These are phyloP conservation scores for Lampris megalopsis DNA, from an alignment of 2,113 vertebrate species.

Conservation along the genomic window DNA sequence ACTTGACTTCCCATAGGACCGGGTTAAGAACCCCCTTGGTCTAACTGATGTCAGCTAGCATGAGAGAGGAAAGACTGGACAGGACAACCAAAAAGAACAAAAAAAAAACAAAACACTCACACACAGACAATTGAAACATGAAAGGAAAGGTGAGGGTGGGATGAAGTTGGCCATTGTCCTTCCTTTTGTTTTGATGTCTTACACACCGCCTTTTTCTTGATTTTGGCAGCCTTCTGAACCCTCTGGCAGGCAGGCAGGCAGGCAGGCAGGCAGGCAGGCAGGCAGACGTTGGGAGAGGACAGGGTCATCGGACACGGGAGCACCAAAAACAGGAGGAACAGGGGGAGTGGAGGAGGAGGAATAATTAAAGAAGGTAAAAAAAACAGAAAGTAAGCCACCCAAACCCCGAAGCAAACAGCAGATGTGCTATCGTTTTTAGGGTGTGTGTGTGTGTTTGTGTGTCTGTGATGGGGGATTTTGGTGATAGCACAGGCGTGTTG, in stretches of 20 bases:
- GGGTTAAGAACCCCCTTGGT: not conserved
- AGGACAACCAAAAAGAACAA: slow-evolving; percentile 18
- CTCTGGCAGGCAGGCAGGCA: slow-evolving; percentile 87
- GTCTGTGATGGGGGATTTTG: slow-evolving; percentile 28
- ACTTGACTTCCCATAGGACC: no score
- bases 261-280: slow-evolving; percentile 56
- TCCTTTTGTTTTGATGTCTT: slow-evolving; percentile 76
- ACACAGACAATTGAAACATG: slow-evolving; percentile 43
- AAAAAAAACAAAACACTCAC: not conserved
- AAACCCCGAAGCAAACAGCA: slow-evolving; percentile 65
- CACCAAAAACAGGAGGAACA: slow-evolving; percentile 76
- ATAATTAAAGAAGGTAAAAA: slow-evolving; percentile 75
- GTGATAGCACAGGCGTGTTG: slow-evolving; percentile 64
- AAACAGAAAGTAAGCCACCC: slow-evolving; percentile 67
- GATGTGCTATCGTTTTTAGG: slow-evolving; percentile 43
- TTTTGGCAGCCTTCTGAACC: slow-evolving; percentile 99
- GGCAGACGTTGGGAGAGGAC: slow-evolving; percentile 75
- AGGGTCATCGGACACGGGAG: slow-evolving; percentile 82
- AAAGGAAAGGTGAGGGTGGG: slow-evolving; percentile 50
- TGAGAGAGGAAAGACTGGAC: slow-evolving; percentile 41
- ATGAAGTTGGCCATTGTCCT: slow-evolving; percentile 57
- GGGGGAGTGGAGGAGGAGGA: slow-evolving; percentile 40
- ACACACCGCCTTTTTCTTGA: slow-evolving; percentile 99
- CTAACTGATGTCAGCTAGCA: not conserved
- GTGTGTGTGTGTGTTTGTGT: slow-evolving; percentile 5